Base-by-base conservation (phyloP, 2,888 invertebrate genomes). In the Trilocha varians region DNA sequence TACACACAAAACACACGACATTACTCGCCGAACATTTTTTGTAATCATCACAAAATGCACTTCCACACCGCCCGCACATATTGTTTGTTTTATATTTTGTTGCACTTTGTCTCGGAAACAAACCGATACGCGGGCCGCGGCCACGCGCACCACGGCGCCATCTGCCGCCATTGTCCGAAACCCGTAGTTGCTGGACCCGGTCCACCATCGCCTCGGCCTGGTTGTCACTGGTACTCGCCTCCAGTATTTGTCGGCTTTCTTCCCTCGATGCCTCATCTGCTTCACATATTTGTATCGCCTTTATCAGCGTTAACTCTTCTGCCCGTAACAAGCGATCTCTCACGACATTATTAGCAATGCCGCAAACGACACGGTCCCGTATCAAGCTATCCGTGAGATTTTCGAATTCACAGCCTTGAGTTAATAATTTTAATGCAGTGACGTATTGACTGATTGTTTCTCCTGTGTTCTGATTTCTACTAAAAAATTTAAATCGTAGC, bases 291-390 rank as follows among this genome's bases (percentile, higher is more conserved):
- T 38, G 39, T 1, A 52, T 36, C 1, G 50, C 46, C 25, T 42
- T 45, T 11, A 40, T 44, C 13, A 48, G 38, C 2, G 25, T 48
- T 6, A 50, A 36, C 1, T 43, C 45, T 5, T 48, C 46, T 13
- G 42, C 17, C 13, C 47, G 17, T 11, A 52, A 36, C 32, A 49
- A 38, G 15, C 47, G 13, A 16, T 50, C 47, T 1, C 45, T 38
- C 2, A 46, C 46, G 2, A 35, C 8, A 8, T 6, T 35, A 13
- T 39, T 36, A 1, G 2, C 13, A 1, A 46, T 33, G 2, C 50
- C 50, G 11, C 50, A 50, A 1, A 52, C 47, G 11, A 50, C 46
- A 6, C 52, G 42, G 38, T 48, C 45, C 4, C 46, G 42, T 6
- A 50, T 17, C 11, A 48, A 38, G 1, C 41, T 39, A 1, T 52